Percentiles rank a stretch among this genome's conserved stretches.
Evolutionary conservation across 2,797 vertebrate species (phyloP).

Genomic region (Pseudopleuronectes americanus): DNA sequence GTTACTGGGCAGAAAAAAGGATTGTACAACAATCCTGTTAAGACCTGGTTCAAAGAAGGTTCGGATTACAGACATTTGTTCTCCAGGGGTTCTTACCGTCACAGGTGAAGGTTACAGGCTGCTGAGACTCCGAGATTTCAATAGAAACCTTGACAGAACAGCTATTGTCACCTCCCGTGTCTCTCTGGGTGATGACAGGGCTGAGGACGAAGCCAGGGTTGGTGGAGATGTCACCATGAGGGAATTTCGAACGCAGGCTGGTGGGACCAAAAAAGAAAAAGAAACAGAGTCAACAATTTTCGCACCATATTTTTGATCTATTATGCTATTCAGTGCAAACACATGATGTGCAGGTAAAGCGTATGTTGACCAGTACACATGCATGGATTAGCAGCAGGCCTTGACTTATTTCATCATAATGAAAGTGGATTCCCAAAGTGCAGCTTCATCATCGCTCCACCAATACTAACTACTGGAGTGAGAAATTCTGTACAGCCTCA

Average conservation of each 20-base stretch:
- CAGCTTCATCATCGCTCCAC: slow-evolving; percentile 55
- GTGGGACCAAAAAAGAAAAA: not conserved
- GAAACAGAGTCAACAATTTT: not conserved
- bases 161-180: slow-evolving; percentile 85
- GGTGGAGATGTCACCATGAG: slow-evolving; percentile 79
- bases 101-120: slow-evolving; percentile 98
- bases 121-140: slow-evolving; percentile 93
- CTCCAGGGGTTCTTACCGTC: slow-evolving; percentile 86
- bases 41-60: not conserved
- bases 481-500: slow-evolving; percentile 6
- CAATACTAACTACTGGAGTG: slow-evolving; percentile 44
- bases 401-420: slow-evolving; percentile 21
- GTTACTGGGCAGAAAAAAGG: no score
- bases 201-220: slow-evolving; percentile 95
- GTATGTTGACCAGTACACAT: not conserved
- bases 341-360: not conserved
- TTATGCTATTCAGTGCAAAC: slow-evolving; percentile 10
- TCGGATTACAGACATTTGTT: not conserved
- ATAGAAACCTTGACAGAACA: slow-evolving; percentile 96
- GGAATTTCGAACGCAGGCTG: slow-evolving; percentile 90
- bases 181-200: slow-evolving; percentile 90
- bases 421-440: slow-evolving; percentile 31
- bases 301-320: not conserved
- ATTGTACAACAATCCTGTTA: no score
- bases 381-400: slow-evolving; percentile 1